Evolutionary conservation across 1,140 invertebrate species (phyloP), one percentile per base, ranked within the genome.

Genomic region (Drosophila bipectinata): DNA sequence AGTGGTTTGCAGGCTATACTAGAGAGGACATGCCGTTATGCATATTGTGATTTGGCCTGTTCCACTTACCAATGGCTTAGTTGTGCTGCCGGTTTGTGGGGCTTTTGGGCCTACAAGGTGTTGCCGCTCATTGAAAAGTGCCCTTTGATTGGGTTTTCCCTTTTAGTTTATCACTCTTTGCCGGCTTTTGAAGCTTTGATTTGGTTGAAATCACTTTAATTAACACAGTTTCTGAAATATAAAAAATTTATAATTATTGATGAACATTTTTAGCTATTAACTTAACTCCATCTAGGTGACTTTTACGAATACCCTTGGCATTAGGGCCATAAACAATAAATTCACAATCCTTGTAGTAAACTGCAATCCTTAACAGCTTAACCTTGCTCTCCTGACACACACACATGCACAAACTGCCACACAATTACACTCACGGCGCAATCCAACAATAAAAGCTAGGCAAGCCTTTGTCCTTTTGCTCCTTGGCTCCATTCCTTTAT

Each of bases 401-500:
- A 28, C 44, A 14, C 26, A 8, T 5, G 1, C 7, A 7, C 10
- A 45, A 21, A 48, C 56, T 30, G 6, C 44, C 44, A 56, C 37
- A 72, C 63, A 51, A 44, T 32, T 32, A n/a, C 63, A 32, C 41
- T 34, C 37, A 24, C 39, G 15, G 60, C 9, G 60, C 60, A 69
- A 71, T 57, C 51, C 39, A 73, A 62, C 51, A 73, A 73, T 71
- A 73, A 73, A 73, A 58, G 58, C 9, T 63, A 52, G 69, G 58
- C 51, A 57, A 53, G 49, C 72, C 71, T 75, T 75, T 75, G 71
- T 75, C 61, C 72, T 58, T 74, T 74, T 64, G 53, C 72, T 74
- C 60, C 71, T 74, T 75, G 53, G 41, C 53, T 74, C 41, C 63
- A 14, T 44, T 47, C 71, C 71, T 85, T 85, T 87, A 82, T 82